Evolutionary conservation across 2,113 vertebrate species (phyloP), one percentile per base, ranked within the genome.

Genomic region (Paracyprichromis sp.): DNA sequence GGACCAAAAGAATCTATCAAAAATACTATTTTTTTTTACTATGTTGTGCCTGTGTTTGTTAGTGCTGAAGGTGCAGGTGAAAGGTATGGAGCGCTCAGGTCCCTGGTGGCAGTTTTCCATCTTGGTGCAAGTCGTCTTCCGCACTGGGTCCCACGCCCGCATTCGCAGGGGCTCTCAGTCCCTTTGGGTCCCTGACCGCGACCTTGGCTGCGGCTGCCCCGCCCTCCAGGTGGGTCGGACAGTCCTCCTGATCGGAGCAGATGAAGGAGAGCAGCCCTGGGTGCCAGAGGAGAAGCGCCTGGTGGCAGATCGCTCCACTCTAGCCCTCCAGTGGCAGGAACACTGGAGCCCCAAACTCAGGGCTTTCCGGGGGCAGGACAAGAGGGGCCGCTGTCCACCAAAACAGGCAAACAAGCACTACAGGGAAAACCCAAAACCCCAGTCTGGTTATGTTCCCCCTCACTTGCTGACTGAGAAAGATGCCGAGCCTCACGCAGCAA

Each of bases 311-410:
- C 97, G 96, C 90, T 96, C 96, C 56, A 96, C 97, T 16, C 93
- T 97, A 82, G 97, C 97, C 17, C 95, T 98, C 79, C 97, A 97
- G 89, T 98, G 98, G 98, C 96, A 97, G 94, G 97, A 97, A 71
- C 97, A 96, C 92, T 98, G 98, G 98, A 97, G 94, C 82, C 94
- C 96, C 85, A 98, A 97, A 56, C 93, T 98, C 76, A 94, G 97
- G 89, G 96, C 96, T 66, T 97, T 98, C 91, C 96, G 97, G 79
- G 97, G 96, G 45, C 97, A 97, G 93, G 97, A 97, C 93, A 96
- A 93, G 11, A 94, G 91, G 4, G 97, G 98, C 2, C 96, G 96
- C 83, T 98, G 98, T 90, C 95, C 93, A 3, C 34, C 76, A 0
- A 95, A 93, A 38, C 57, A 90, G 36, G 84, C 89, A 4, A 14